Evolutionary conservation across 2,797 vertebrate genomes (phyloP), one percentile per base, ranked within the genome.

Genomic region (Schizopygopsis pylzovi): DNA sequence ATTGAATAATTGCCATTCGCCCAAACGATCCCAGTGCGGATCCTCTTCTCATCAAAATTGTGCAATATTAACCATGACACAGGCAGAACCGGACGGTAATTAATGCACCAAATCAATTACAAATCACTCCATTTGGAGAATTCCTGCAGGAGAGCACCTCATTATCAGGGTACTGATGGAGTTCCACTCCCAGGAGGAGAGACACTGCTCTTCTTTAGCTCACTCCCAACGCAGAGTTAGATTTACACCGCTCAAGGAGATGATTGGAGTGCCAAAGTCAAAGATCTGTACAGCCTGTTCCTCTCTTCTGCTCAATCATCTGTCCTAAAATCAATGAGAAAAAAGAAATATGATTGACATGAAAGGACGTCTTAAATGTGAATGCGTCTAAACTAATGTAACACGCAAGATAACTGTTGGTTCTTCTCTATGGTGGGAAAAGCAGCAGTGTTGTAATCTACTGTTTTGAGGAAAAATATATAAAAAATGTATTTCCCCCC

Each of bases 51-150:
- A 88, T 95, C 94, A 93, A 92, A 94, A 93, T 86, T 91, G 92
- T 89, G 89, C 93, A 94, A 93, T 95, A 95, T 96, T 95, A 95
- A 94, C 93, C 95, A 94, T 95, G 95, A 96, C 95, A 95, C 94
- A 91, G 89, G 94, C 92, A 91, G 92, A 94, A 94, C 94, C 92
- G 92, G 91, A 91, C 89, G 81, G 93, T 96, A 96, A 96, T 96
- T 95, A 96, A 95, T 94, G 91, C 92, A 90, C 90, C 92, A 93
- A 95, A 95, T 95, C 95, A 95, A 95, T 95, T 95, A 95, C 93
- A 95, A 96, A 95, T 95, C 92, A 95, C 93, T 94, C 92, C 91
- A 94, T 95, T 95, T 94, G 91, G 91, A 94, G 92, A 93, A 95
- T 95, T 95, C 94, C 95, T 88, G 88, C 90, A 90, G 94, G 94